Percentiles rank a stretch among this genome's conserved stretches.
Evolutionary conservation across 2,797 vertebrate genomes (phyloP).

Genomic region (Paguma larvata): DNA sequence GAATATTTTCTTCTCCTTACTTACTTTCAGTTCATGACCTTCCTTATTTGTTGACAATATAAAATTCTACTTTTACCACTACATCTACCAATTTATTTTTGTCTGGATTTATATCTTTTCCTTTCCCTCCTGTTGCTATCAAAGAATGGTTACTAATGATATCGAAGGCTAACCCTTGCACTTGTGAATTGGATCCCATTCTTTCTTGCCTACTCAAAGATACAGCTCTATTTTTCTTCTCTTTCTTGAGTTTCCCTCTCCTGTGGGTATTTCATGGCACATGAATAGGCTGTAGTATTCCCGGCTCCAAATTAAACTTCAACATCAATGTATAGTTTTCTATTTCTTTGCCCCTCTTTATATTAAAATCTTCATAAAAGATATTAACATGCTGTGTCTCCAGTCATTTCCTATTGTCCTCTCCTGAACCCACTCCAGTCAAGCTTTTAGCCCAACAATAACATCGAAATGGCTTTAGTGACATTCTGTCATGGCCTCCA

Average conservation of each 20-base stretch:
- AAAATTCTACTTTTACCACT: constrained; percentile 1
- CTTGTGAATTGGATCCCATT: background rate
- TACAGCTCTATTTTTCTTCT: background rate
- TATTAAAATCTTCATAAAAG: background rate
- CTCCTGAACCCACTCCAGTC: background rate
- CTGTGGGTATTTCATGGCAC: background rate
- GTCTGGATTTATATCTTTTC: background rate
- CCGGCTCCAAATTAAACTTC: background rate
- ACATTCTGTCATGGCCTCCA: background rate
- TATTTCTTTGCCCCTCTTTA: constrained; percentile 7
- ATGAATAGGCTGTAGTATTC: background rate
- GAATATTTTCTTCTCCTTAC: constrained; percentile 46
- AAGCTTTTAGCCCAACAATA: background rate
- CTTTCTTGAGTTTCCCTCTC: background rate
- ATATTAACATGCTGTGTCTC: background rate
- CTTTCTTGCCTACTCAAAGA: background rate
- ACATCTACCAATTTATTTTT: background rate
- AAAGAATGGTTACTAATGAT: background rate
- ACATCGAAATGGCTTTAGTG: background rate
- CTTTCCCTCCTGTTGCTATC: background rate
- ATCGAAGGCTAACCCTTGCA: constrained; percentile 3
- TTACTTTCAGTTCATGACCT: constrained; percentile 4
- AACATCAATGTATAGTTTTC: background rate
- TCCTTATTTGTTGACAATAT: constrained; percentile 54
- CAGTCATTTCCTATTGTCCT: background rate